Evolutionary conservation across 2,113 vertebrate species (phyloP).

Genomic region (Podilymbus podiceps): DNA sequence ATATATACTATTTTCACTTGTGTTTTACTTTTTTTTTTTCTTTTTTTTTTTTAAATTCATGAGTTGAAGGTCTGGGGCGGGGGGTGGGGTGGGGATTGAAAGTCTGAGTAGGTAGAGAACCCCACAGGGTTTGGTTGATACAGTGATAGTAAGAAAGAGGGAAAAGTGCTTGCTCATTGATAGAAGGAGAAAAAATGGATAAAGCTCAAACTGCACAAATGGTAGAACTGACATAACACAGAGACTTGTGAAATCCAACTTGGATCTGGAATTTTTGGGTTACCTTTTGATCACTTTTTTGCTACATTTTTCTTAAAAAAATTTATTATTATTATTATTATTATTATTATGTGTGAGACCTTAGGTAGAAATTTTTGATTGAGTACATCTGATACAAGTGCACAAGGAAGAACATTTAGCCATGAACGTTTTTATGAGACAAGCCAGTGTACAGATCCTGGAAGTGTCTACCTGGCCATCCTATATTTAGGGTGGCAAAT

Average conservation of each 20-base stretch:
- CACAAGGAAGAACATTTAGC: neutral
- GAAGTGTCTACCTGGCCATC: neutral
- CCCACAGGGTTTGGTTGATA: neutral
- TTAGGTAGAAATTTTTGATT: neutral
- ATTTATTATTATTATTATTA: neutral
- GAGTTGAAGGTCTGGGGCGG: neutral
- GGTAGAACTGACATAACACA: neutral
- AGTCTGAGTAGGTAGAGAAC: fast-evolving
- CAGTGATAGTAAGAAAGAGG: neutral
- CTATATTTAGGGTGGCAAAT: neutral
- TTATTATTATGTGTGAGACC: neutral
- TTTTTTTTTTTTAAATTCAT: neutral
- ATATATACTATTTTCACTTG: neutral
- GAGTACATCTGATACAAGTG: neutral
- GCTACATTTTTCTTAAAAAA: neutral
- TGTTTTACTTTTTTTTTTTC: neutral
- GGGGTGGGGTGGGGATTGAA: neutral
- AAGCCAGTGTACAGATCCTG: neutral
- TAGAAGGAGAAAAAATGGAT: neutral
- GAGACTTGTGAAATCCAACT: neutral
- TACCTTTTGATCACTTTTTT: neutral
- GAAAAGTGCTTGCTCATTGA: neutral
- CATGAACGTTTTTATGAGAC: neutral
- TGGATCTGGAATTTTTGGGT: neutral
- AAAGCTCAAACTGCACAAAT: neutral